phyloP scores from a whole-genome alignment of 2,797 vertebrate genomes.

The Lithobates sylvaticus region DNA sequence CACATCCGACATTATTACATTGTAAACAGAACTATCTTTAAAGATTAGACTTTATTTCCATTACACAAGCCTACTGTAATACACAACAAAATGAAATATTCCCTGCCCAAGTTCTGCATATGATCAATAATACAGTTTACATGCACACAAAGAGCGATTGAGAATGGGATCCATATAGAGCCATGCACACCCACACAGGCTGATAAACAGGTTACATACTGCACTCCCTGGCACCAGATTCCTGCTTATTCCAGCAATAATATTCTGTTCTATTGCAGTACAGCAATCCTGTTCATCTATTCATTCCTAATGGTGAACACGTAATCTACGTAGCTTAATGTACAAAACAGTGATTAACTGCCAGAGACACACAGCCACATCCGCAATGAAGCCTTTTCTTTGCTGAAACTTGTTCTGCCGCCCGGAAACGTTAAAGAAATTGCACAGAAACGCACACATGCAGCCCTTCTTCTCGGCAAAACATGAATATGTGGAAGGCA shows the following conservation, averaged over 20 bases:
- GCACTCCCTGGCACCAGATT: not conserved
- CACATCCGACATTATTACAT: not conserved
- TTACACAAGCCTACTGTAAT: not conserved
- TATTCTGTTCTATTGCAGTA: not conserved
- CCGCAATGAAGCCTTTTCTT: slow-evolving; percentile 25
- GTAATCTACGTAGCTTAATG: slow-evolving; percentile 59
- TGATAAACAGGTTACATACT: slow-evolving; percentile 6
- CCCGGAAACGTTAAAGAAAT: not conserved
- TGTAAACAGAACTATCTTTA: not conserved
- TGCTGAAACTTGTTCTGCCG: not conserved
- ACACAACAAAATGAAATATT: not conserved
- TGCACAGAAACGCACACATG: not conserved
- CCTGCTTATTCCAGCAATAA: slow-evolving; percentile 37
- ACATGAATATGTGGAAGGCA: not conserved
- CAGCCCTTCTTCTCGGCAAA: not conserved
- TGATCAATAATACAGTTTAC: not conserved
- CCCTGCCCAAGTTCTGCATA: not conserved
- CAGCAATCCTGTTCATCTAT: slow-evolving; percentile 18
- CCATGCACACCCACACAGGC: slow-evolving; percentile 16
- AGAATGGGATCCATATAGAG: not conserved
- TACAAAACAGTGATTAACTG: slow-evolving; percentile 40
- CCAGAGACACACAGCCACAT: slow-evolving; percentile 30
- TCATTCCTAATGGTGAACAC: slow-evolving; percentile 57
- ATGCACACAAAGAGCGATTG: not conserved
- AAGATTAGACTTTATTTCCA: not conserved